Evolutionary conservation across 1,140 invertebrate species (phyloP).

Genomic region (Tetragnatha versicolor): DNA sequence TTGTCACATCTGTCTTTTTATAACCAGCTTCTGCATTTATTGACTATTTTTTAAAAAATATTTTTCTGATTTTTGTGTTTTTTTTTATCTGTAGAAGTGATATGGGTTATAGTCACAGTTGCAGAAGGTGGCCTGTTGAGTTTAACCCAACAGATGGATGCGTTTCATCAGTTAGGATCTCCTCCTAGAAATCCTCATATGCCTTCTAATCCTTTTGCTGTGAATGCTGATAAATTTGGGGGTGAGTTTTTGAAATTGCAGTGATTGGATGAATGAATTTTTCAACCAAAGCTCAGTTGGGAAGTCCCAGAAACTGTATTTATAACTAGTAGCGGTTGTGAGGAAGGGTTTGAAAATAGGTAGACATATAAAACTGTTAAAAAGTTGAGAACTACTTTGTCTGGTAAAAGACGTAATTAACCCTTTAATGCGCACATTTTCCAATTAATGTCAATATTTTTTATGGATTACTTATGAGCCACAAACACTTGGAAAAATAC

Average conservation of each 20-base stretch:
- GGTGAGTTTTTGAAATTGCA: slow-evolving; percentile 2
- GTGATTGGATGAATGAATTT: neutral
- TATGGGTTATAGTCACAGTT: slow-evolving; percentile 76
- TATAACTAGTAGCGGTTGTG: neutral
- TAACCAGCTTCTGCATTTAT: no score
- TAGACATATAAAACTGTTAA: no score
- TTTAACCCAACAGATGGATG: slow-evolving; percentile 74
- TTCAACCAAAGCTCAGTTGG: neutral
- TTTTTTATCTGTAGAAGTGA: slow-evolving; percentile 69
- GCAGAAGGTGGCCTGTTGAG: slow-evolving; percentile 73
- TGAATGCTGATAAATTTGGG: slow-evolving; percentile 28
- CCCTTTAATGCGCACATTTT: no score
- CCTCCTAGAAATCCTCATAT: slow-evolving; percentile 52
- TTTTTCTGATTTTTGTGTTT: no score
- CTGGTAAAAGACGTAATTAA: no score
- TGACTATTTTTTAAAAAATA: no score
- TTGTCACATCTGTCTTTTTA: no score
- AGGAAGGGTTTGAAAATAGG: neutral
- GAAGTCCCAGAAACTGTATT: no score
- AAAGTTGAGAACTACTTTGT: no score
- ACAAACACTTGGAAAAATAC: no score
- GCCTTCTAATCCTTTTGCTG: slow-evolving; percentile 47
- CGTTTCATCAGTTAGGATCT: slow-evolving; percentile 65
- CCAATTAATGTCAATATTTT: no score
- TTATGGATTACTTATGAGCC: no score